Conservation (phyloP, 2,888 invertebrate genomes). For the Sinotaia quadrata region DNA sequence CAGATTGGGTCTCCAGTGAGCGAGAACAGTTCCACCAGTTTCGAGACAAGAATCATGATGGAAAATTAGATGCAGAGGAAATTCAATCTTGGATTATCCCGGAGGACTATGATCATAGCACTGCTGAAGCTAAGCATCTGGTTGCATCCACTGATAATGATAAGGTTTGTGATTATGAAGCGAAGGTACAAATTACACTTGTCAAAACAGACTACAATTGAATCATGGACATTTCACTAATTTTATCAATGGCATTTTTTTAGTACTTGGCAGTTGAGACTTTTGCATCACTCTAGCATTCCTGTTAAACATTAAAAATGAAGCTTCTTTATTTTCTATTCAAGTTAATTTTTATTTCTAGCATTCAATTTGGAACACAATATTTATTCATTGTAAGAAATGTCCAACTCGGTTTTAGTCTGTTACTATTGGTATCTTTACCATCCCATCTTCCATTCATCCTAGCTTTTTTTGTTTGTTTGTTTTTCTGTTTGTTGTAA, state of each 20-base stretch:
- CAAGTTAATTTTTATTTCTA: too few relatives aligned
- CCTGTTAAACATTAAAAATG: too few relatives aligned
- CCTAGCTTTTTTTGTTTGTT: neutral
- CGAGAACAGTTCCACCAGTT: constrained; percentile 89
- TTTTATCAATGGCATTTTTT: too few relatives aligned
- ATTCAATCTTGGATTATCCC: constrained; percentile 90
- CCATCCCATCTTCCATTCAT: neutral
- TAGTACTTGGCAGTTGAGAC: too few relatives aligned
- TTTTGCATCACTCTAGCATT: too few relatives aligned
- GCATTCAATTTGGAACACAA: too few relatives aligned
- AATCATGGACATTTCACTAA: too few relatives aligned
- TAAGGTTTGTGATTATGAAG: constrained; percentile 73
- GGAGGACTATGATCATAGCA: constrained; percentile 94
- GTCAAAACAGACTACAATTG: too few relatives aligned
- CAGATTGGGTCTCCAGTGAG: constrained; percentile 95
- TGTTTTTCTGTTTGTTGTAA: neutral
- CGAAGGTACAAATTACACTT: too few relatives aligned
- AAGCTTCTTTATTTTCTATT: too few relatives aligned
- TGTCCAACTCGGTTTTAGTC: constrained; percentile 1
- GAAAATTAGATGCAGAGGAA: constrained; percentile 88
- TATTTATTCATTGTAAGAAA: too few relatives aligned
- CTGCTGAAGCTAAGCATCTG: constrained; percentile 93
- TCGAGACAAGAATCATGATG: constrained; percentile 85
- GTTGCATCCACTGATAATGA: constrained; percentile 93
- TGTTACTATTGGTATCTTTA: too few relatives aligned